Conservation (phyloP, 2,888 invertebrate genomes). For the Clunio marinus region DNA sequence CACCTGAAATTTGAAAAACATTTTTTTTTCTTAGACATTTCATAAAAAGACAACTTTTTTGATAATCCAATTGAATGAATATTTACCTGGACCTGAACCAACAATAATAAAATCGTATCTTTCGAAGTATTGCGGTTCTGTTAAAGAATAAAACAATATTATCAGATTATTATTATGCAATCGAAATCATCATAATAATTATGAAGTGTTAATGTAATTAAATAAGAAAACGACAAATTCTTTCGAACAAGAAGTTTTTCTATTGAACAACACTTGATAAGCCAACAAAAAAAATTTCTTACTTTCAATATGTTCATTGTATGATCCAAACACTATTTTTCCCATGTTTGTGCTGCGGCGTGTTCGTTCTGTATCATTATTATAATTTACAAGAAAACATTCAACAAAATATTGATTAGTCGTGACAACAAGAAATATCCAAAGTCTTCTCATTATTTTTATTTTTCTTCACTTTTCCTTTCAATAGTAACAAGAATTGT, state of each 20-base stretch:
- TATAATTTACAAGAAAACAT: not conserved
- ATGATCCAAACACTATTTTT: not conserved
- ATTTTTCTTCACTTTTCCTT: too few relatives aligned
- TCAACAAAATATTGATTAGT: not conserved
- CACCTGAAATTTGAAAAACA: too few relatives aligned
- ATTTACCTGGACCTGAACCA: slow-evolving; percentile 51
- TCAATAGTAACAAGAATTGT: too few relatives aligned
- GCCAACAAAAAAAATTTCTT: too few relatives aligned
- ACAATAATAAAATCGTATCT: slow-evolving; percentile 55
- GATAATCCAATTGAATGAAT: not conserved
- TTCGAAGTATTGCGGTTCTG: slow-evolving; percentile 27
- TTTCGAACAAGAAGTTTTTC: too few relatives aligned
- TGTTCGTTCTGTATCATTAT: not conserved
- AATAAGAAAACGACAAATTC: too few relatives aligned
- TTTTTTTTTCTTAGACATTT: too few relatives aligned
- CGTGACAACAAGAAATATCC: not conserved
- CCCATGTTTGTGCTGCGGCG: not conserved
- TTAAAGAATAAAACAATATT: too few relatives aligned
- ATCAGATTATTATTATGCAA: too few relatives aligned
- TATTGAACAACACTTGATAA: too few relatives aligned
- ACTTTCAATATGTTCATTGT: not conserved
- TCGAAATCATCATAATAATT: not conserved
- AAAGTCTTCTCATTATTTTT: not conserved
- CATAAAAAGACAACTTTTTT: too few relatives aligned
- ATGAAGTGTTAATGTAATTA: not conserved